Evolutionary conservation across 2,888 invertebrate genomes (phyloP), one percentile per base, ranked within the genome.

Genomic region (Diplolepis rosae): DNA sequence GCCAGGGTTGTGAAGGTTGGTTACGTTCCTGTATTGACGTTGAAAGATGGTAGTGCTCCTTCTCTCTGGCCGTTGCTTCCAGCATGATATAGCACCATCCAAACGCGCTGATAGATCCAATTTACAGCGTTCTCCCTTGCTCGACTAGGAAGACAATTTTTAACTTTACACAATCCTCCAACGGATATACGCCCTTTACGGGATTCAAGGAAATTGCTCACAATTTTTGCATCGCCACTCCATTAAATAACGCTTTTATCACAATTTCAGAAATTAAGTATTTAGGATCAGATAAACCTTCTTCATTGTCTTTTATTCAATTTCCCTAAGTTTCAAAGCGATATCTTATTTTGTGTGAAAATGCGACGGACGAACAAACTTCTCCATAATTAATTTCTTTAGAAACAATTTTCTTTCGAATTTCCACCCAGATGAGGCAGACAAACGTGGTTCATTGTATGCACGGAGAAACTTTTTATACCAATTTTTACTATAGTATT

Each of bases 101-200:
- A 82, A 86, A 86, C 84, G 80, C 83, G 85, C 85, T 87, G 88
- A 88, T 88, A 86, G 87, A 87, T 87, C 85, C 88, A 88, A 88
- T 88, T 88, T 88, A 88, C 85, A 85, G 85, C 80, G 78, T 80
- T 73, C 70, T 61, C 69, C 66, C 68, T 68, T 66, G 39, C 67
- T 42, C 48, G 39, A 48, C 66, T 42, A 65, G 66, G 67, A 77
- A 79, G 80, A 78, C 79, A 81, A 81, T 83, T 83, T 83, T 81
- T 80, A 81, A 81, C 80, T 81, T 74, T 65, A 67, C 72, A 61
- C 51, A 66, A 50, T 48, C 39, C 73, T 69, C 73, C 72, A 73
- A 42, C 69, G 69, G 71, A 73, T 66, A 66, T 69, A 65, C 68
- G 66, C 35, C 35, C 22, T n/a, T 24, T 39, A 39, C 39, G 35